These are phyloP conservation scores for Netelia melanura DNA, from an alignment of 2,888 invertebrate species.

Conservation along the genomic window DNA sequence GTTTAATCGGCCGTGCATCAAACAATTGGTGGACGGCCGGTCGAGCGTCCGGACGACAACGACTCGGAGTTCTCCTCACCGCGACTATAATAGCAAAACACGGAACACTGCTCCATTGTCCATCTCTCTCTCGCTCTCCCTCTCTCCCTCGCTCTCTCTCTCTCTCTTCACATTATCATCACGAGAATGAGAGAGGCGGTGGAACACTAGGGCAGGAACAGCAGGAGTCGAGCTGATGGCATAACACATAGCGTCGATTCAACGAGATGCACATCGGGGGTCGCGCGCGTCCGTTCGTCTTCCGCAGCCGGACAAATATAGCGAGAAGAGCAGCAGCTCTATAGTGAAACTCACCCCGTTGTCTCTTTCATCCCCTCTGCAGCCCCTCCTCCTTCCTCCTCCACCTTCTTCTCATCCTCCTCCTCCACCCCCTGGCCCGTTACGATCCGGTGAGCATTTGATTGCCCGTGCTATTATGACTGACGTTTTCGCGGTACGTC, in stretches of 20 bases:
- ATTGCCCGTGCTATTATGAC: slow-evolving; percentile 83
- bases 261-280: slow-evolving; percentile 60
- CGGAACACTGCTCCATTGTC: slow-evolving; percentile 32
- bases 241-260: slow-evolving; percentile 20
- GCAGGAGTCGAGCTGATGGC: slow-evolving; percentile 52
- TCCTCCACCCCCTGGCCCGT: slow-evolving; percentile 59
- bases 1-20: slow-evolving; percentile 83
- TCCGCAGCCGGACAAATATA: slow-evolving; percentile 82
- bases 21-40: slow-evolving; percentile 80
- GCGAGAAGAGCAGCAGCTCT: slow-evolving; percentile 50
- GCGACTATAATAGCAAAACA: slow-evolving; percentile 50
- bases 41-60: slow-evolving; percentile 69
- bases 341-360: slow-evolving; percentile 66
- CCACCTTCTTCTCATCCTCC: slow-evolving; percentile 62
- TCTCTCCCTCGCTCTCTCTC: slow-evolving; percentile 18
- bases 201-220: slow-evolving; percentile 46
- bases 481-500: slow-evolving; percentile 79
- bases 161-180: slow-evolving; percentile 30
- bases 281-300: slow-evolving; percentile 80
- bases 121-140: slow-evolving; percentile 19
- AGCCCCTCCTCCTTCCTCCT: slow-evolving; percentile 28
- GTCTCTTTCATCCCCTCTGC: slow-evolving; percentile 74
- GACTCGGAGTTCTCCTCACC: slow-evolving; percentile 47
- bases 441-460: slow-evolving; percentile 82
- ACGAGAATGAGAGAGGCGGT: slow-evolving; percentile 25